Conservation (phyloP, 2,888 invertebrate species). For the Herminia tarsipennalis region DNA sequence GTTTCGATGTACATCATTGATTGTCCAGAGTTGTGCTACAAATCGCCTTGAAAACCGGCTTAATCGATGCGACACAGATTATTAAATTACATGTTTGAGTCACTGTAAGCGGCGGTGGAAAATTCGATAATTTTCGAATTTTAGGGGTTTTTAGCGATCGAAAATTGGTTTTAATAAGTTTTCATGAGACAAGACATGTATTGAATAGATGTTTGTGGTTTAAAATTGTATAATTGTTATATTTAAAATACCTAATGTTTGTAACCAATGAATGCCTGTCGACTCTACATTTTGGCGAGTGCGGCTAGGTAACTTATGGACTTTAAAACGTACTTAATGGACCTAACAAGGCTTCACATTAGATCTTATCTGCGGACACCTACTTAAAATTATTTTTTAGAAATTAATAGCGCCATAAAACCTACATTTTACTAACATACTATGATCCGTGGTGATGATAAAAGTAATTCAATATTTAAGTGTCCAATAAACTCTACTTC, state of each 20-base stretch:
- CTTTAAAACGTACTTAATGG: no score
- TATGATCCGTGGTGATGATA: no score
- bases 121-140: slow-evolving; percentile 42
- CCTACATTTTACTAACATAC: no score
- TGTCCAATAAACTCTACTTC: no score
- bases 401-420: no score
- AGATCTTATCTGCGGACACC: no score
- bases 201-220: background rate
- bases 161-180: slow-evolving; percentile 34
- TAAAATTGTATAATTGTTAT: background rate
- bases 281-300: background rate
- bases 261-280: background rate
- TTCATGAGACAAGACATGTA: slow-evolving; percentile 43
- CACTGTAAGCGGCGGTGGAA: slow-evolving; percentile 72
- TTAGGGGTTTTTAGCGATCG: slow-evolving; percentile 33
- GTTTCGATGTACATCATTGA: slow-evolving; percentile 43
- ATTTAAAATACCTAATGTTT: slow-evolving; percentile 5
- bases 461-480: no score
- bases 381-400: no score
- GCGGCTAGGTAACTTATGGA: no score
- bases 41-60: slow-evolving; percentile 54
- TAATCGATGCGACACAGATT: slow-evolving; percentile 63
- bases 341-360: no score
- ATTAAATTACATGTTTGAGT: slow-evolving; percentile 64
- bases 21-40: slow-evolving; percentile 39